A percentile compares a stretch with the other conserved stretches of the same genome.
These are phyloP conservation scores for Dolichoris vasculosae DNA, from an alignment of 1,140 invertebrate species.

Conservation along the genomic window DNA sequence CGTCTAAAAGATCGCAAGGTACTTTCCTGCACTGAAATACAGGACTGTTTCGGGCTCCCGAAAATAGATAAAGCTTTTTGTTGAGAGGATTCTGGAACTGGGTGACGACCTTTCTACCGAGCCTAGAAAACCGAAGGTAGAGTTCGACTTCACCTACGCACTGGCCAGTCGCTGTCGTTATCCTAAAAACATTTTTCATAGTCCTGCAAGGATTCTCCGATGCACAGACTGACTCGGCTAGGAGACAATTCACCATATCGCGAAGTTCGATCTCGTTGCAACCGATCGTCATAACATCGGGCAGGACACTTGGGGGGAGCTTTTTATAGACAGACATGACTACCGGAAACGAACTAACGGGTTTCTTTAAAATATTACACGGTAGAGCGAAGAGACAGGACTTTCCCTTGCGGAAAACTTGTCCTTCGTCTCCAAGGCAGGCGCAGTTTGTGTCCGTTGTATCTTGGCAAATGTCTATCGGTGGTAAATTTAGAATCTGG, in stretches of 20 bases:
- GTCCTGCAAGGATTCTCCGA: constrained; percentile 62
- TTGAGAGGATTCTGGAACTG: constrained; percentile 76
- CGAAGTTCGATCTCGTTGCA: constrained; percentile 62
- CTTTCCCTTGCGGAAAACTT: constrained; percentile 71
- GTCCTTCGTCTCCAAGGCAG: constrained; percentile 55
- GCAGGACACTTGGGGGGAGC: constrained; percentile 66
- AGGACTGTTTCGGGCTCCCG: constrained; percentile 60
- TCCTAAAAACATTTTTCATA: constrained; percentile 77
- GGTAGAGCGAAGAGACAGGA: constrained; percentile 72
- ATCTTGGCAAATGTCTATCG: constrained; percentile 68
- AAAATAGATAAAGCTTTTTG: constrained; percentile 68
- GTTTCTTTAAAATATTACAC: constrained; percentile 56
- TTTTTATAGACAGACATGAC: constrained; percentile 68
- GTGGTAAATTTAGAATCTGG: constrained; percentile 67
- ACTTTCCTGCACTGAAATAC: constrained; percentile 66
- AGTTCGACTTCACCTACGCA: constrained; percentile 75
- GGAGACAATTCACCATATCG: constrained; percentile 63
- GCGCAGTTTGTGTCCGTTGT: constrained; percentile 57
- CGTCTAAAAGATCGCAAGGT: constrained; percentile 40
- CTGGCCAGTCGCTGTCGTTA: constrained; percentile 69
- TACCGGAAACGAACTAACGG: constrained; percentile 65
- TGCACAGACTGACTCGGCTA: constrained; percentile 57
- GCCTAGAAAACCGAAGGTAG: constrained; percentile 78
- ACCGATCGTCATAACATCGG: constrained; percentile 68
- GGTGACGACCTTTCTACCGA: constrained; percentile 80